Evolutionary conservation across 2,797 vertebrate genomes (phyloP), one percentile per base, ranked within the genome.

Genomic region (Falco cherrug): DNA sequence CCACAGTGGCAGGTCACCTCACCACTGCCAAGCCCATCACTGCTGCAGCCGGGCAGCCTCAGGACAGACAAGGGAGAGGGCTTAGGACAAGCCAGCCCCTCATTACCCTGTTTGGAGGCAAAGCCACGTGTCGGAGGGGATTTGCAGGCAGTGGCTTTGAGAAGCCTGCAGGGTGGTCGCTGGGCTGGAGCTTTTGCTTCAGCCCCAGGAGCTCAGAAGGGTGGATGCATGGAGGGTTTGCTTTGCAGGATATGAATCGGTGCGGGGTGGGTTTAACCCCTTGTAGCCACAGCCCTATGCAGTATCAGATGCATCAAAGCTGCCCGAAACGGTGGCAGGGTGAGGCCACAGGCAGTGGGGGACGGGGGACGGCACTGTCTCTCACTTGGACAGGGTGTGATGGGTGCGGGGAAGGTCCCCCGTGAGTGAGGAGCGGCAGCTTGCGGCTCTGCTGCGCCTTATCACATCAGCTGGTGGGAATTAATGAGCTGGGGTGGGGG

Each of bases 391-490:
- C 0, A 0, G 56, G 70, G 85, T 84, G 95, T 81, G 91, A 89
- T 51, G 57, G 47, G 70, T 2, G 18, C 3, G 22, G 65, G 74
- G 57, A 68, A 1, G 4, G 75, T 71, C 31, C 17, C 82, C 13
- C n/a, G 1, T 1, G 3, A 8, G 37, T 4, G 73, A 76, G 84
- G 64, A 84, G 47, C 0, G 5, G 68, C 83, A 88, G 83, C 90
- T 95, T 89, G 84, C 7, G 5, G 77, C 70, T 65, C 89, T 78
- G 86, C 80, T 57, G 33, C 35, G 74, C 54, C 86, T 87, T 65
- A 24, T 68, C 87, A 67, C 90, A 73, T 95, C 87, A 93, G 90
- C 85, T 90, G 59, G 59, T 74, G 51, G n/a, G 56, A 74, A 81
- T 89, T 79, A 93, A 90, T 91, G 68, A 94, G 48, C 25, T 26